phyloP scores from a whole-genome alignment of 23 tunicate species.

The Halocynthia aurantium region DNA sequence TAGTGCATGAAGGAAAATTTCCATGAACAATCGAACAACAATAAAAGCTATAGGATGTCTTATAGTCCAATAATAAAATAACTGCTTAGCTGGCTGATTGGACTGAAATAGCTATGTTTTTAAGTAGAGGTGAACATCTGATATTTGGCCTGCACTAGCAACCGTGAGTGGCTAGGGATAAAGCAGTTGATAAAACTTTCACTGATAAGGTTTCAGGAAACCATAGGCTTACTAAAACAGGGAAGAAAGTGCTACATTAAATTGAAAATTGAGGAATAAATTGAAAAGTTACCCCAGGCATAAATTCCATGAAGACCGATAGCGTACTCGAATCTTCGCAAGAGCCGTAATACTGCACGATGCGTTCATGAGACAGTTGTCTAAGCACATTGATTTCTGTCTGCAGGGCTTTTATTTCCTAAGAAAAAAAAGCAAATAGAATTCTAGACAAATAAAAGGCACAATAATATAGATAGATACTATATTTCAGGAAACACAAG shows the following conservation, averaged over 20 bases:
- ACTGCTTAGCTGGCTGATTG: neutral
- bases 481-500: too few relatives aligned
- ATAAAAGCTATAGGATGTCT: neutral
- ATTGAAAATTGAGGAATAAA: neutral
- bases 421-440: neutral
- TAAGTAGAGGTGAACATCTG: too few relatives aligned
- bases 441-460: neutral
- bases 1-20: neutral
- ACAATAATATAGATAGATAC: neutral
- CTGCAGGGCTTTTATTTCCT: slow-evolving; percentile 88
- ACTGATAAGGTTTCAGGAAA: too few relatives aligned
- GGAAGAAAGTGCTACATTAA: neutral
- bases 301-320: slow-evolving; percentile 89
- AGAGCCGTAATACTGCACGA: slow-evolving; percentile 91
- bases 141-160: too few relatives aligned
- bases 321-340: slow-evolving; percentile 66
- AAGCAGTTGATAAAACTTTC: too few relatives aligned
- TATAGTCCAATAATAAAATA: neutral
- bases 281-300: slow-evolving; percentile 76
- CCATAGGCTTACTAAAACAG: neutral
- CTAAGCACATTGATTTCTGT: slow-evolving; percentile 75
- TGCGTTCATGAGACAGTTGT: slow-evolving; percentile 59
- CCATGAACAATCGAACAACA: neutral
- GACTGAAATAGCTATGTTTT: too few relatives aligned
- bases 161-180: too few relatives aligned